Percentiles rank a stretch among this genome's conserved stretches.
phyloP scores from a whole-genome alignment of 2,888 invertebrate genomes.

The Craniophora ligustri region DNA sequence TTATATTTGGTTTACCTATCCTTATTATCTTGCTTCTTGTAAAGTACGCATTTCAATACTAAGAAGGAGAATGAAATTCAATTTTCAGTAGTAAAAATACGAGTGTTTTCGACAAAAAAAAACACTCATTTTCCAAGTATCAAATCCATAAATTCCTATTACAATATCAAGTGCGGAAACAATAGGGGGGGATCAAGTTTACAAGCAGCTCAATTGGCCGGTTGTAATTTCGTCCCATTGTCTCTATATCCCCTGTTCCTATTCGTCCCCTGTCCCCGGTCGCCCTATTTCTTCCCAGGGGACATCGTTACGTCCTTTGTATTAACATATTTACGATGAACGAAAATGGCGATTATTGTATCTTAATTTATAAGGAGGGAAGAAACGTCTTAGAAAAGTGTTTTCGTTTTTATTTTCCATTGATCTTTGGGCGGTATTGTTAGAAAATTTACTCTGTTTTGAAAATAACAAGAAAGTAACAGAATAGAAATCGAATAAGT shows the following conservation, averaged over 20 bases:
- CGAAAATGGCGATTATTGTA: slow-evolving; percentile 72
- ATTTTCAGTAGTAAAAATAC: too few species aligned
- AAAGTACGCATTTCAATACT: too few species aligned
- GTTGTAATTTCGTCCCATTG: slow-evolving; percentile 86
- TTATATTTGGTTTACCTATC: too few species aligned
- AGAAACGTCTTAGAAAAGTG: slow-evolving; percentile 35
- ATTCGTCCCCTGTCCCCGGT: slow-evolving; percentile 53
- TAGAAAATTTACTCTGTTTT: not conserved
- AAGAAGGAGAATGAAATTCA: too few species aligned
- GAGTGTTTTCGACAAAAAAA: not conserved
- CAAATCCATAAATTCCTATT: slow-evolving; percentile 60
- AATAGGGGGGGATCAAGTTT: slow-evolving; percentile 85
- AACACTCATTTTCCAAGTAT: slow-evolving; percentile 55
- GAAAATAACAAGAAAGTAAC: not conserved
- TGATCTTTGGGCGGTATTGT: slow-evolving; percentile 2
- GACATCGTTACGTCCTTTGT: slow-evolving; percentile 79
- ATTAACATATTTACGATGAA: slow-evolving; percentile 72
- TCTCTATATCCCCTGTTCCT: slow-evolving; percentile 75
- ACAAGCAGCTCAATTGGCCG: slow-evolving; percentile 87
- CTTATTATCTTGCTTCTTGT: too few species aligned
- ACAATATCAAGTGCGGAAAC: slow-evolving; percentile 80
- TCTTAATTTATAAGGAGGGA: slow-evolving; percentile 60
- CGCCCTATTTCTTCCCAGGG: slow-evolving; percentile 65
- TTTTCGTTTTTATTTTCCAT: slow-evolving; percentile 11
- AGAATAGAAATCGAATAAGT: too few species aligned